Conservation (phyloP, 2,113 vertebrate species). For the Callipepla californica region DNA sequence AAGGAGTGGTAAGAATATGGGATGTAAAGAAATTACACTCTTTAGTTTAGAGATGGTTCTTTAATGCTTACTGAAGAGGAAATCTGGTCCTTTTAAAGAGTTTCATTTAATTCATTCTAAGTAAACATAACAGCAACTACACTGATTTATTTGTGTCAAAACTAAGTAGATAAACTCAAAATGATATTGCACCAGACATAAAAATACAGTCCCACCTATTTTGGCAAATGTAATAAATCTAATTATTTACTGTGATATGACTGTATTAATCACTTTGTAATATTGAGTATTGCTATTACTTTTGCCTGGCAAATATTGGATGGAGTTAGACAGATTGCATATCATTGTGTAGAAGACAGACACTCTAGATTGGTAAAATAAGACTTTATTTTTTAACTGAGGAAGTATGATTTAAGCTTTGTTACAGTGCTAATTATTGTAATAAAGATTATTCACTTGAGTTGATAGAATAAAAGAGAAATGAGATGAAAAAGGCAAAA, state of each 20-base stretch:
- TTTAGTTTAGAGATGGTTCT: not conserved
- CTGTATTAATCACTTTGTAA: not conserved
- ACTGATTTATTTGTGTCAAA: not conserved
- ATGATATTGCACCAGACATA: not conserved
- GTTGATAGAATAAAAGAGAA: not conserved
- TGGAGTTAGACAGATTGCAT: not conserved
- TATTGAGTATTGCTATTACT: not conserved
- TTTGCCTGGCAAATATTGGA: not conserved
- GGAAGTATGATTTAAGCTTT: not conserved
- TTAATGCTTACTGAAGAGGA: not conserved
- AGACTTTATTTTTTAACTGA: not conserved
- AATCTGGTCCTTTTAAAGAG: not conserved
- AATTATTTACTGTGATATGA: not conserved
- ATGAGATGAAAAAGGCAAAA: not conserved
- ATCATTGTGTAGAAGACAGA: not conserved
- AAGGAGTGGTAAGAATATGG: not conserved
- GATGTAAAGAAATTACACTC: not conserved
- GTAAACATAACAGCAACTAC: not conserved
- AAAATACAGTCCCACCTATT: not conserved
- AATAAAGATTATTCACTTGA: not conserved
- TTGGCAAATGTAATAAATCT: not conserved
- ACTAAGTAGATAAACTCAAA: not conserved
- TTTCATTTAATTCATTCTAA: not conserved
- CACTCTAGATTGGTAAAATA: not conserved
- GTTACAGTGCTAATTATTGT: not conserved